Conservation (phyloP, 1,140 invertebrate genomes). For the Aphelinus atriplicis region DNA sequence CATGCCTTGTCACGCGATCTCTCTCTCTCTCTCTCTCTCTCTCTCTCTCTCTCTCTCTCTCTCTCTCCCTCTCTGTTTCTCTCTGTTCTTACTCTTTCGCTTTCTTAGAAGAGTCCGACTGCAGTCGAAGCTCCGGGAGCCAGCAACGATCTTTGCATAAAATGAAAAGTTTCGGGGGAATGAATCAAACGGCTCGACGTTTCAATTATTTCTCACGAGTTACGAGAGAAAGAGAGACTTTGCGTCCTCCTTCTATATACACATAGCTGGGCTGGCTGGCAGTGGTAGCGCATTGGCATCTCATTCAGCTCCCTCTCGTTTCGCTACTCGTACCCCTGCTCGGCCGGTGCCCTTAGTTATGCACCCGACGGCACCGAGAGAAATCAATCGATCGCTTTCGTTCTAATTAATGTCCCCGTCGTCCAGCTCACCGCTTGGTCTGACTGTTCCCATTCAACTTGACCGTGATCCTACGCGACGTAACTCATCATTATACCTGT, state of each 20-base stretch:
- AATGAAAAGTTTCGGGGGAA: constrained; percentile 55
- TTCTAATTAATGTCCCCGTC: constrained; percentile 27
- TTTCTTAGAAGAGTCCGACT: constrained; percentile 7
- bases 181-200: constrained; percentile 59
- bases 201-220: constrained; percentile 59
- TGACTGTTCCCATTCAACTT: constrained; percentile 26
- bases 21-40: constrained; percentile 13
- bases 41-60: background rate
- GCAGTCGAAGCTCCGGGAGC: constrained; percentile 13
- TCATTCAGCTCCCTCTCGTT: background rate
- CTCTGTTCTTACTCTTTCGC: constrained; percentile 4
- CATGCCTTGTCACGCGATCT: constrained; percentile 63
- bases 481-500: constrained; percentile 24
- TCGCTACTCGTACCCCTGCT: no score
- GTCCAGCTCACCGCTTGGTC: background rate
- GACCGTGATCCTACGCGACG: constrained; percentile 29
- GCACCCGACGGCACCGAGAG: no score
- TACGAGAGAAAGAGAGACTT: constrained; percentile 9
- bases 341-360: constrained; percentile 6
- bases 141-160: constrained; percentile 49
- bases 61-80: constrained; percentile 21
- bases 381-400: constrained; percentile 30
- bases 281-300: constrained; percentile 3
- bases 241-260: background rate
- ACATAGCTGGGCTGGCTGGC: no score